Evolutionary conservation across 2,888 invertebrate genomes (phyloP), one percentile per base, ranked within the genome.

Genomic region (Diabrotica balteata): DNA sequence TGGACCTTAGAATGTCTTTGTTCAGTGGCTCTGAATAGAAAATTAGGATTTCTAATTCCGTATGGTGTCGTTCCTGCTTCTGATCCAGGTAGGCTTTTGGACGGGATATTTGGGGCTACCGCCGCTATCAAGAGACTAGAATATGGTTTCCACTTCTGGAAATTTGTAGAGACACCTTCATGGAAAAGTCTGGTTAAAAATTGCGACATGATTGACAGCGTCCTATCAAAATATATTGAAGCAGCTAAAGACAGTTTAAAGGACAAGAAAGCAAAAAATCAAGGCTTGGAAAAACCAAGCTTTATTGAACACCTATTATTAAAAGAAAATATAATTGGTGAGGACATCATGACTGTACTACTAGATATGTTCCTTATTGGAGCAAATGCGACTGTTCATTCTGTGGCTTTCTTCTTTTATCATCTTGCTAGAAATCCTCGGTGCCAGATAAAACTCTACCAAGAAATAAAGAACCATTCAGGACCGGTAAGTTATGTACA

Each of bases 1-100:
- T 92, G 92, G 91, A 86, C 88, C 58, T 85, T 91, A 73, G 91
- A 92, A 83, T 90, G 90, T 82, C 85, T 88, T 79, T 87, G 86
- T 84, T 76, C 81, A 8, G 78, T 88, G 42, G 81, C 86, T 66
- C 86, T 89, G 73, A 86, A 87, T n/a, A 89, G 88, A 76, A 86
- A 88, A 55, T 86, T 93, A 62, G 90, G 90, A 0, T 90, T 91
- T 80, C 80, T 90, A 53, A 84, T 89, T 81, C 62, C 87, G 75
- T 73, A 79, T 75, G 79, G 86, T 79, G 69, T 86, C 77, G 85
- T 87, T 80, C 72, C 86, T 77, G 78, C 86, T 78, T 84, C 86
- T 10, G 90, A 90, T 73, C 85, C 87, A 69, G 85, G 87, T 0
- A 86, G 87, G 83, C 81, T 91, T 63, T 85, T 90, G 72, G 86